These are phyloP conservation scores for Pyrrhia umbra DNA, from an alignment of 2,888 invertebrate species.

Conservation along the genomic window DNA sequence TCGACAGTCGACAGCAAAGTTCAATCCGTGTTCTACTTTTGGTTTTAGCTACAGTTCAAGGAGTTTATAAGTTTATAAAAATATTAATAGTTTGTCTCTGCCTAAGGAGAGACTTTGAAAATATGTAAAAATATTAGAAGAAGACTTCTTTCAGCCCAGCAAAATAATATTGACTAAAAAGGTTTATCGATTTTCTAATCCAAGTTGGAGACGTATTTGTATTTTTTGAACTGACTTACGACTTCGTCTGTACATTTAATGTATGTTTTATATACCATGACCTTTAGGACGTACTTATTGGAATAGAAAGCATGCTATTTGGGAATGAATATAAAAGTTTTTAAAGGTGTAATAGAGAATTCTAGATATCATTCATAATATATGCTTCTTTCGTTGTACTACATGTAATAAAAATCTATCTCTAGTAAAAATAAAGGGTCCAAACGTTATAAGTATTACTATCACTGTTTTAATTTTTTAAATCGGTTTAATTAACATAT, in stretches of 20 bases:
- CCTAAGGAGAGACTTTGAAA: slow-evolving; percentile 28
- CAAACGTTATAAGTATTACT: no score
- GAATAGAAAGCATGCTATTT: no score
- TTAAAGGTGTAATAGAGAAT: no score
- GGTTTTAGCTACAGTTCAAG: slow-evolving; percentile 50
- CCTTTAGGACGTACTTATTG: no score
- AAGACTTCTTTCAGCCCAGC: slow-evolving; percentile 20
- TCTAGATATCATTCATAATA: no score
- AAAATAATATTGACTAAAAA: slow-evolving; percentile 17
- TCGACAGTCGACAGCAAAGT: slow-evolving; percentile 62
- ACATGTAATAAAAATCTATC: no score
- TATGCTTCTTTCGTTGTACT: no score
- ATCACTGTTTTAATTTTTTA: no score
- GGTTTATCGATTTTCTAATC: slow-evolving; percentile 28
- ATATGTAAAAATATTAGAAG: slow-evolving; percentile 30
- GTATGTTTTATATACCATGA: no score
- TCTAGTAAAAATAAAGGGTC: no score
- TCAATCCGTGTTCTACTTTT: slow-evolving; percentile 58
- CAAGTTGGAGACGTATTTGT: slow-evolving; percentile 31
- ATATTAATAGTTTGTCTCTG: slow-evolving; percentile 59
- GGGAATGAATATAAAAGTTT: no score
- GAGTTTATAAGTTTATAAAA: slow-evolving; percentile 56
- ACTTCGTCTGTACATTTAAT: not conserved
- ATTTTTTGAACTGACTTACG: slow-evolving; percentile 28
- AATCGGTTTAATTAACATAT: no score